Percentiles rank a stretch among this genome's conserved stretches.
Conservation (phyloP, 2,113 vertebrate species). For the Panthera leo region DNA sequence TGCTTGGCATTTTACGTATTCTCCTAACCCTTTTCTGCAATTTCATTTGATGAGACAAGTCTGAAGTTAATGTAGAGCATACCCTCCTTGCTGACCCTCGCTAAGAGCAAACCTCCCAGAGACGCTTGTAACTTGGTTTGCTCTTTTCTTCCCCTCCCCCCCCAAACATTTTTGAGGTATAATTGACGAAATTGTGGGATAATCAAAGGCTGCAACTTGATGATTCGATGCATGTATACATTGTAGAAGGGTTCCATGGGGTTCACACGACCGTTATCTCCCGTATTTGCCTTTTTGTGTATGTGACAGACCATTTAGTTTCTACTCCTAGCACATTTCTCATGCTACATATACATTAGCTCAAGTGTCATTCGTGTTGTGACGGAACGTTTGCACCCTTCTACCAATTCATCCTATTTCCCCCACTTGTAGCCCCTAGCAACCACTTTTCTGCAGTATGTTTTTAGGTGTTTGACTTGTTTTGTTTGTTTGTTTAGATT, state of each 20-base stretch:
- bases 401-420: too few species aligned
- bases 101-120: background rate
- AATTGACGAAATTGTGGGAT: background rate
- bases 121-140: background rate
- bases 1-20: accelerated
- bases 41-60: accelerated
- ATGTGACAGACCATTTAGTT: too few species aligned
- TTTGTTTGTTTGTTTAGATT: background rate
- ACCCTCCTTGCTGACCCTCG: too few species aligned
- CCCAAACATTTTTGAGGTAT: background rate
- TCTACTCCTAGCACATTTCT: background rate
- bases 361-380: background rate
- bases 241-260: accelerated
- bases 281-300: too few species aligned
- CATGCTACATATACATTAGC: background rate
- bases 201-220: accelerated
- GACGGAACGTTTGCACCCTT: too few species aligned
- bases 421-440: background rate
- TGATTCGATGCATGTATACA: accelerated
- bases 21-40: background rate
- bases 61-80: background rate
- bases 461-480: too few species aligned
- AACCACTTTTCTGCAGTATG: background rate
- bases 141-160: accelerated
- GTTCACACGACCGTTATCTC: background rate